Percentiles rank a stretch among this genome's conserved stretches.
Evolutionary conservation across 2,888 invertebrate species (phyloP).

Genomic region (Diogma glabrata): DNA sequence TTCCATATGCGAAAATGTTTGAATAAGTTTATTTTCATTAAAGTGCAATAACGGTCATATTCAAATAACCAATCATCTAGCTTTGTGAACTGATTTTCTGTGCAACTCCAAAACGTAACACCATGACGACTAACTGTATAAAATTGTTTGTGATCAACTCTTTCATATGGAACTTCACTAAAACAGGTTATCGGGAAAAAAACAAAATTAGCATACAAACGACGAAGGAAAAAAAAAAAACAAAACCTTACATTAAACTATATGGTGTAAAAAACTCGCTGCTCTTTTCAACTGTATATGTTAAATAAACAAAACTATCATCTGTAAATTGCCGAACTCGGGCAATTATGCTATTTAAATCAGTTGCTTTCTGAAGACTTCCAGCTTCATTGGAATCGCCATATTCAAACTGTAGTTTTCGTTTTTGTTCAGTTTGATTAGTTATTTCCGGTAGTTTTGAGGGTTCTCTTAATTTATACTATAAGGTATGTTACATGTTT

Average conservation of each 20-base stretch:
- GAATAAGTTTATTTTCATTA: slow-evolving; percentile 64
- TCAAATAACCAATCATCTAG: slow-evolving; percentile 72
- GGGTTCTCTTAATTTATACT: not conserved
- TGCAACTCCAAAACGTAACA: slow-evolving; percentile 59
- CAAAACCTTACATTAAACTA: slow-evolving; percentile 58
- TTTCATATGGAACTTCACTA: slow-evolving; percentile 62
- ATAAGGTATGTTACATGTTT: not conserved
- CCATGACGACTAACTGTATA: slow-evolving; percentile 74
- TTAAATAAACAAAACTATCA: slow-evolving; percentile 64
- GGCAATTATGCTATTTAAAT: slow-evolving; percentile 1
- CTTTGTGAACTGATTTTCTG: slow-evolving; percentile 67
- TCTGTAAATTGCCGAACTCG: slow-evolving; percentile 41
- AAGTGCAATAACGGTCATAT: slow-evolving; percentile 63
- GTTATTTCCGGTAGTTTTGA: not conserved
- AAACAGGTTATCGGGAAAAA: slow-evolving; percentile 17
- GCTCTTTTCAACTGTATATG: slow-evolving; percentile 57
- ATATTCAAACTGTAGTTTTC: no score
- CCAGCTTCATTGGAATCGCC: not conserved
- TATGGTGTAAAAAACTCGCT: slow-evolving; percentile 67
- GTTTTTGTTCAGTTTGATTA: not conserved
- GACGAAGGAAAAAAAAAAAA: slow-evolving; percentile 14
- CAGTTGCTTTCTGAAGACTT: not conserved
- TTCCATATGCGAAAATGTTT: slow-evolving; percentile 61
- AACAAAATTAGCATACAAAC: not conserved
- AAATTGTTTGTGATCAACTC: slow-evolving; percentile 57